These are phyloP conservation scores for Oncorhynchus keta DNA, from an alignment of 2,113 vertebrate genomes.

Conservation along the genomic window DNA sequence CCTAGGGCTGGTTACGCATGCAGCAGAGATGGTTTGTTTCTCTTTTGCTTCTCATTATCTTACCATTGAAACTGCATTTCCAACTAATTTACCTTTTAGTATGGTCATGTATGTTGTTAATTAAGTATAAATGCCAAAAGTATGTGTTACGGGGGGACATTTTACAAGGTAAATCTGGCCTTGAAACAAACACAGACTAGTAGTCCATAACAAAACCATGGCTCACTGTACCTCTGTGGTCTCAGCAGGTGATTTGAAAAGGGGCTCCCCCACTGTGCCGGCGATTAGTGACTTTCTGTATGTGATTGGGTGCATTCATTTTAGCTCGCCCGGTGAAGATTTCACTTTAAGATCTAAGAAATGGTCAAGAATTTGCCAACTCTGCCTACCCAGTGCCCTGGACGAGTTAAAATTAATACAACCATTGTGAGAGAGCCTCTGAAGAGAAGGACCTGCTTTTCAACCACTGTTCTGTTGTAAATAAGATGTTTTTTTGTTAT, in stretches of 20 bases:
- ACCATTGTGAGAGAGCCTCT: background rate
- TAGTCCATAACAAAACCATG: background rate
- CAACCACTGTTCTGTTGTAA: conserved; percentile 29
- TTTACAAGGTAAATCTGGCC: background rate
- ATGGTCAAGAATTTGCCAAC: too few relatives aligned
- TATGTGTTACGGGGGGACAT: background rate
- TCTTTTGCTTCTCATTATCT: background rate
- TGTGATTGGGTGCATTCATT: background rate
- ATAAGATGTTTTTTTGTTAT: conserved; percentile 4
- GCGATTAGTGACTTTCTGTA: background rate
- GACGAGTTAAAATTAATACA: background rate
- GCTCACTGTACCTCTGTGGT: background rate
- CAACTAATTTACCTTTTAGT: background rate
- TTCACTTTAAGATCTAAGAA: too few relatives aligned
- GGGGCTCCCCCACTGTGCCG: background rate
- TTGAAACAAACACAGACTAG: background rate
- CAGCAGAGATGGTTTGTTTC: background rate
- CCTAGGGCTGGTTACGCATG: background rate
- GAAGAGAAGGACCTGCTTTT: conserved; percentile 5
- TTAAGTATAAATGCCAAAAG: background rate
- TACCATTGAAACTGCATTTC: background rate
- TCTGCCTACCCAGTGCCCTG: too few relatives aligned
- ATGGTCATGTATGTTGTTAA: background rate
- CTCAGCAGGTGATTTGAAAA: background rate
- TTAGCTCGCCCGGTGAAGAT: too few relatives aligned